These are phyloP conservation scores for Pterostichus madidus DNA, from an alignment of 2,888 invertebrate species.

Conservation along the genomic window DNA sequence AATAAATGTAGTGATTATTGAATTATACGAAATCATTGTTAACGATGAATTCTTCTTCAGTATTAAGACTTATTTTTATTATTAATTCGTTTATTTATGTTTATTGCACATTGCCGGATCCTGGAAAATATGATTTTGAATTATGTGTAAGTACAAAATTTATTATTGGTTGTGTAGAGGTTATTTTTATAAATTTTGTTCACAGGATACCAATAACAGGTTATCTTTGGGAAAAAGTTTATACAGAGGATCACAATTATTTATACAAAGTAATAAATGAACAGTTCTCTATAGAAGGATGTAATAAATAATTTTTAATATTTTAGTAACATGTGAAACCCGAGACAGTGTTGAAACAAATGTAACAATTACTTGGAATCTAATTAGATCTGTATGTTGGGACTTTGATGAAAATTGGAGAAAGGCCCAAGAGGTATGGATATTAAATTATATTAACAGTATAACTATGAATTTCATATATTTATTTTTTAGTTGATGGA, in stretches of 20 bases:
- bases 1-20: constrained; percentile 33
- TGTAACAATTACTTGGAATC: constrained; percentile 79
- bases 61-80: constrained; percentile 57
- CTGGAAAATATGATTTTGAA: constrained; percentile 84
- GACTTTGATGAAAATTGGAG: constrained; percentile 75
- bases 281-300: not conserved
- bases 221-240: constrained; percentile 79
- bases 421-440: constrained; percentile 73
- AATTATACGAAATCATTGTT: constrained; percentile 1
- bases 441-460: constrained; percentile 13
- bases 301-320: constrained; percentile 56
- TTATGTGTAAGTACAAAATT: constrained; percentile 77
- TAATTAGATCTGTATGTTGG: constrained; percentile 81
- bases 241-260: constrained; percentile 85
- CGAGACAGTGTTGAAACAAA: constrained; percentile 72
- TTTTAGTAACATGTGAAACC: constrained; percentile 78
- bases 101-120: constrained; percentile 79
- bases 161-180: constrained; percentile 1
- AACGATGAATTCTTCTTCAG: constrained; percentile 44
- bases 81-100: constrained; percentile 70
- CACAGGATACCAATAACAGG: constrained; percentile 30
- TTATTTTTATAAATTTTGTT: constrained; percentile 65
- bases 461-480: constrained; percentile 15
- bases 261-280: constrained; percentile 81
- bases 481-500: constrained; percentile 42